Evolutionary conservation across 2,797 vertebrate species (phyloP).

Genomic region (Xenentodon cancila): DNA sequence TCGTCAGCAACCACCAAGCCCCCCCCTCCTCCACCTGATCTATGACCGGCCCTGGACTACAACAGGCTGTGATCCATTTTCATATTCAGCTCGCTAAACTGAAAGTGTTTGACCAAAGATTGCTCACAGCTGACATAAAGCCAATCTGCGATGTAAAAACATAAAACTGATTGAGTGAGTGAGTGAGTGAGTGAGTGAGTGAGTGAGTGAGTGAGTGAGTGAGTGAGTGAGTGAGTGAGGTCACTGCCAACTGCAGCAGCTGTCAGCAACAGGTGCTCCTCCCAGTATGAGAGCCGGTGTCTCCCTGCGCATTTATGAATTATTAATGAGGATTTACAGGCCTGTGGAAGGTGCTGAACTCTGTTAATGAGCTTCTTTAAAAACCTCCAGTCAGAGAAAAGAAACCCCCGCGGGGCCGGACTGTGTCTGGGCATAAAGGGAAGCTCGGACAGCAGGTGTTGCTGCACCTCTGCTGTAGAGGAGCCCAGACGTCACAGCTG

Average conservation of each 20-base stretch:
- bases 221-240: constrained; percentile 8
- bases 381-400: constrained; percentile 38
- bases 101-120: background rate
- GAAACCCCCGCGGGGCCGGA: constrained; percentile 36
- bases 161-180: background rate
- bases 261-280: constrained; percentile 52
- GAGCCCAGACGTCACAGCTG: constrained; percentile 6
- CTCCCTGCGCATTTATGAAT: constrained; percentile 57
- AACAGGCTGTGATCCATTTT: constrained; percentile 42
- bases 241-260: constrained; percentile 42
- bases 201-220: constrained; percentile 14
- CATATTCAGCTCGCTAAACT: constrained; percentile 9
- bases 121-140: constrained; percentile 10
- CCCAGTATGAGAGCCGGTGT: constrained; percentile 42
- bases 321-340: constrained; percentile 37
- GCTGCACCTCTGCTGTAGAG: background rate
- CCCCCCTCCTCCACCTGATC: constrained; percentile 26
- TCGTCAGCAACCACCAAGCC: constrained; percentile 27
- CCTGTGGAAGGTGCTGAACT: constrained; percentile 23
- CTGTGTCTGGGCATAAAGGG: constrained; percentile 28
- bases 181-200: background rate
- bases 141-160: background rate
- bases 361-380: constrained; percentile 45
- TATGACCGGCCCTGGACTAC: constrained; percentile 41
- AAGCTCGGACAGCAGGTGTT: constrained; percentile 8